Percentiles rank a stretch among this genome's conserved stretches.
phyloP scores from a whole-genome alignment of 2,888 invertebrate species.

The Dichetophora obliterata region DNA sequence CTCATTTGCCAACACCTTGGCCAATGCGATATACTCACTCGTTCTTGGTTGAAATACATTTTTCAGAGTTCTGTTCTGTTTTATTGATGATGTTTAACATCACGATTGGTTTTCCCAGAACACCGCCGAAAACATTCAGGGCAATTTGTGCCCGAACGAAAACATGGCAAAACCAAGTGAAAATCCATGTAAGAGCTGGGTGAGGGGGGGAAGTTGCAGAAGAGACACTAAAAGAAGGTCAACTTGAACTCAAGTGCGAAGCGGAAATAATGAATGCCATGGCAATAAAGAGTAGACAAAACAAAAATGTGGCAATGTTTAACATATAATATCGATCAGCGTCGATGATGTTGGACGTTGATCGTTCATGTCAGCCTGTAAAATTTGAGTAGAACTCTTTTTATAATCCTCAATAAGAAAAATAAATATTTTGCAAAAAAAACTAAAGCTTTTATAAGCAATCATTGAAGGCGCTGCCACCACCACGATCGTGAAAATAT shows the following conservation, averaged over 20 bases:
- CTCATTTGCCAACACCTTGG: background rate
- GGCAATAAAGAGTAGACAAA: background rate
- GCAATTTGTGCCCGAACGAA: conserved; percentile 21
- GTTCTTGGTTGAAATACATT: background rate
- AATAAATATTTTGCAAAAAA: background rate
- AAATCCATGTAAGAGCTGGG: conserved; percentile 18
- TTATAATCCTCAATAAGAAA: background rate
- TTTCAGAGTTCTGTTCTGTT: background rate
- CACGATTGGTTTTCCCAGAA: conserved; percentile 13
- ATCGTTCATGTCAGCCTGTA: background rate
- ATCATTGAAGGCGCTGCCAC: too few relatives aligned
- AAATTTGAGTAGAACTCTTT: background rate
- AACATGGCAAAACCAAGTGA: conserved; percentile 24
- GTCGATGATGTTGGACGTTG: too few relatives aligned
- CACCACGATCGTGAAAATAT: background rate
- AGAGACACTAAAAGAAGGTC: conserved; percentile 14
- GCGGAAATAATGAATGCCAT: conserved; percentile 25
- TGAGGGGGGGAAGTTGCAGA: background rate
- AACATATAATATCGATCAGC: too few relatives aligned
- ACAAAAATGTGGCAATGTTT: background rate
- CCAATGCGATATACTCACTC: background rate
- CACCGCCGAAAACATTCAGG: background rate
- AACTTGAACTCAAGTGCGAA: conserved; percentile 19
- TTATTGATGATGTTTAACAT: conserved; percentile 24
- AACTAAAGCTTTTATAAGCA: too few relatives aligned